phyloP scores from a whole-genome alignment of 2,113 vertebrate species.

The Centropus unirufus region DNA sequence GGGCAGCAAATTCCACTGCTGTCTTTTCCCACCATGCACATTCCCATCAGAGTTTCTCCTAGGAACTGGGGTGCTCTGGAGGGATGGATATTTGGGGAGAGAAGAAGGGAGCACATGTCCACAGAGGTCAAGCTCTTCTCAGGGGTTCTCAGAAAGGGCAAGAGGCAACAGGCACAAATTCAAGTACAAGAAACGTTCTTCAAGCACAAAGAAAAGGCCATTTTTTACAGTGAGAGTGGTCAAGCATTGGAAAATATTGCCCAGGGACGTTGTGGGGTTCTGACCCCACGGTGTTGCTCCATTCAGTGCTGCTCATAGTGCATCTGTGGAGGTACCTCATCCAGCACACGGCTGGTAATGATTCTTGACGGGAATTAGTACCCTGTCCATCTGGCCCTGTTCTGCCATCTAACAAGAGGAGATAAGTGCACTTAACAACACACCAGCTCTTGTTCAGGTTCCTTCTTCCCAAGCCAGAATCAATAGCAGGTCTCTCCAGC shows the following conservation, averaged over 20 bases:
- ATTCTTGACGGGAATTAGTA: constrained; percentile 15
- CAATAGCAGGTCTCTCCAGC: constrained; percentile 33
- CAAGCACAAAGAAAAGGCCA: not conserved
- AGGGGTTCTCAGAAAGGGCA: not conserved
- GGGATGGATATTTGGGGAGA: not conserved
- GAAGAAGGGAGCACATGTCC: rapidly evolving
- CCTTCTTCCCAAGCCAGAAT: constrained; percentile 57
- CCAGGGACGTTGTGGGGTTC: not conserved
- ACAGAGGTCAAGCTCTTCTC: rapidly evolving
- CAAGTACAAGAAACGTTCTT: not conserved
- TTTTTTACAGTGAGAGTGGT: not conserved
- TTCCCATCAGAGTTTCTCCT: not conserved
- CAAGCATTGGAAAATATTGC: not conserved
- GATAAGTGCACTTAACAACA: constrained; percentile 25
- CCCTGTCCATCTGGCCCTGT: not conserved
- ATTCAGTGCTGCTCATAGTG: not conserved
- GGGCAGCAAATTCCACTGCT: rapidly evolving
- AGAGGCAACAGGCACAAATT: rapidly evolving
- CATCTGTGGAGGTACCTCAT: not conserved
- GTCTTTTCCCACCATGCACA: not conserved
- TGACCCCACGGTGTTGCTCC: rapidly evolving
- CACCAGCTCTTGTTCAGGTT: constrained; percentile 10
- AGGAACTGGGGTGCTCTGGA: not conserved
- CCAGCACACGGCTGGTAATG: not conserved
- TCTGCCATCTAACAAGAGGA: constrained; percentile 1